Percentiles rank a stretch among this genome's conserved stretches.
Conservation (phyloP, 2,113 vertebrate genomes). For the Seriola rivoliana region DNA sequence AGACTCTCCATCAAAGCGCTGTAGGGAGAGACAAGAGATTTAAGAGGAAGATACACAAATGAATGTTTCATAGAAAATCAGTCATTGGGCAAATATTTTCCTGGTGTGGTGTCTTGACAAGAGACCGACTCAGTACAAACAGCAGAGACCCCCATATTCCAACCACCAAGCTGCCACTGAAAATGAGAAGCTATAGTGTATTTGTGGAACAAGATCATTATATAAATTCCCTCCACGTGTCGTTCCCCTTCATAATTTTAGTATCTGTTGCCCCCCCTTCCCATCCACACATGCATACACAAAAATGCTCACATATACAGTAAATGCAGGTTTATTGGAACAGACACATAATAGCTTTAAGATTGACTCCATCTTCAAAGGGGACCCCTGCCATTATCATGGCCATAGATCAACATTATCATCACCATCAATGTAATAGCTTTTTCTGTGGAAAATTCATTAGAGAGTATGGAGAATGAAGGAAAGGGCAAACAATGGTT, state of each 20-base stretch:
- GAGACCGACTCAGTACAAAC: not conserved
- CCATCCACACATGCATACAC: not conserved
- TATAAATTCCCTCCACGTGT: slow-evolving; percentile 26
- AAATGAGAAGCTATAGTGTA: slow-evolving; percentile 13
- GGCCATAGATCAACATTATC: slow-evolving; percentile 39
- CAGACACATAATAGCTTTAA: not conserved
- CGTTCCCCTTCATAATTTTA: slow-evolving; percentile 21
- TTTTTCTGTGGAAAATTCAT: slow-evolving; percentile 55
- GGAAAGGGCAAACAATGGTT: slow-evolving; percentile 49
- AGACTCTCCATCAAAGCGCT: slow-evolving; percentile 97
- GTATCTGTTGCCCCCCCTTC: slow-evolving; percentile 7
- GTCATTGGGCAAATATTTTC: not conserved
- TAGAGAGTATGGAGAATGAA: slow-evolving; percentile 21
- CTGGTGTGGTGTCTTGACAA: not conserved
- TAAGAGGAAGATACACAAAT: not conserved
- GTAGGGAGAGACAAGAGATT: slow-evolving; percentile 38
- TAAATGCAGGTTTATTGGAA: not conserved
- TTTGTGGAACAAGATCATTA: slow-evolving; percentile 15
- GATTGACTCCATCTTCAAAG: slow-evolving; percentile 23
- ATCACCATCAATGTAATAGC: slow-evolving; percentile 44
- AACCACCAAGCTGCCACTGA: not conserved
- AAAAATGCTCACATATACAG: not conserved
- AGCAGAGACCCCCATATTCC: not conserved
- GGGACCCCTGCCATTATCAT: slow-evolving; percentile 5
- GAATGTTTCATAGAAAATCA: not conserved